A percentile compares a stretch with the other conserved stretches of the same genome.
Conservation (phyloP, 1,140 invertebrate genomes). For the Bombus balteatus region DNA sequence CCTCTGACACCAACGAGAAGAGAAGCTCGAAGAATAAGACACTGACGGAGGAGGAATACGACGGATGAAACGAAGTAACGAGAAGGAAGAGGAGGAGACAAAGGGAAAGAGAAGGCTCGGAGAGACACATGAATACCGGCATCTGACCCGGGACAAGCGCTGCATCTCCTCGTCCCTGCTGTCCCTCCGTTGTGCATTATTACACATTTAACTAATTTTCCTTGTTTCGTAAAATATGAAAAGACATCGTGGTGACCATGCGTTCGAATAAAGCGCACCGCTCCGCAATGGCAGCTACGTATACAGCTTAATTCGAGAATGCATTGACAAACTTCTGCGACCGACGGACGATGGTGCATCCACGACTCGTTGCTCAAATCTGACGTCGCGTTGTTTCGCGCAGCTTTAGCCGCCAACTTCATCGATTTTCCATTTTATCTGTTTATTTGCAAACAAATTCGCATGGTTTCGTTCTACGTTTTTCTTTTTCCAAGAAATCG, state of each 20-base stretch:
- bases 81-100: background rate
- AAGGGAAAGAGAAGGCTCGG: constrained; percentile 18
- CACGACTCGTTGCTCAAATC: background rate
- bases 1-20: constrained; percentile 15
- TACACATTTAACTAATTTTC: constrained; percentile 80
- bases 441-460: no score
- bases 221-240: constrained; percentile 77
- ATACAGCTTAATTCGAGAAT: constrained; percentile 46
- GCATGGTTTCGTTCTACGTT: no score
- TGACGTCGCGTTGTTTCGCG: background rate
- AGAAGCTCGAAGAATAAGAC: constrained; percentile 29
- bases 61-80: constrained; percentile 11
- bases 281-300: constrained; percentile 53
- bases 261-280: constrained; percentile 54
- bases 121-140: constrained; percentile 51
- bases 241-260: constrained; percentile 54
- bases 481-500: no score
- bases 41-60: constrained; percentile 22
- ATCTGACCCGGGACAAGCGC: constrained; percentile 15
- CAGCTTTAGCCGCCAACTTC: no score
- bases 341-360: no score
- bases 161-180: constrained; percentile 19
- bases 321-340: constrained; percentile 1
- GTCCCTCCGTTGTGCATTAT: constrained; percentile 69
- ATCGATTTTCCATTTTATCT: background rate